Evolutionary conservation across 2,113 vertebrate species (phyloP).

Genomic region (Plestiodon gilberti): DNA sequence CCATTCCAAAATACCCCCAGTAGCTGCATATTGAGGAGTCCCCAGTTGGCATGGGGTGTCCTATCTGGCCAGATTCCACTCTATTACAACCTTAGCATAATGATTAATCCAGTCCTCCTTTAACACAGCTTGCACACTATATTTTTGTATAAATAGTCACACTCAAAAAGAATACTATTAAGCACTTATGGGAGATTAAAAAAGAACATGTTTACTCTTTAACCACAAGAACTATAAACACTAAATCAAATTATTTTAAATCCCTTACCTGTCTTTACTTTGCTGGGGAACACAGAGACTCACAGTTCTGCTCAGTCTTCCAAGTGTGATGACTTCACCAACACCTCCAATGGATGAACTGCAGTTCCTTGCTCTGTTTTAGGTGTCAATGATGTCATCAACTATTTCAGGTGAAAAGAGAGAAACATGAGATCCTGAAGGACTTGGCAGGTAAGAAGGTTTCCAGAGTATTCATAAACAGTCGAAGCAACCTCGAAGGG

Average conservation of each 20-base stretch:
- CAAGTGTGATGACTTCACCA: constrained; percentile 27
- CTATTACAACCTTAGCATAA: neutral
- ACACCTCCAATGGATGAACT: neutral
- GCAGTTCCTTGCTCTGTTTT: constrained; percentile 30
- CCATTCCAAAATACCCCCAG: neutral
- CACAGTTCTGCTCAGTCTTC: neutral
- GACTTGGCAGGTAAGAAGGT: constrained; percentile 30
- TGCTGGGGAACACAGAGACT: neutral
- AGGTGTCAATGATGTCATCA: constrained; percentile 54
- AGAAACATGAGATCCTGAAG: neutral
- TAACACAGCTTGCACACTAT: neutral
- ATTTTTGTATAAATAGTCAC: neutral
- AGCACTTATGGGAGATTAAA: constrained; percentile 17
- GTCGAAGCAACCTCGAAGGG: constrained; percentile 19
- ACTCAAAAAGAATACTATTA: constrained; percentile 1
- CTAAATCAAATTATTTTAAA: constrained; percentile 14
- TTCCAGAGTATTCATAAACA: constrained; percentile 45
- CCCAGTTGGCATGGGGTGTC: neutral
- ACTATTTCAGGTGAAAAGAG: constrained; percentile 39
- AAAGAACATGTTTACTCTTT: constrained; percentile 28
- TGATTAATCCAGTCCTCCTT: neutral
- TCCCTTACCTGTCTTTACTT: constrained; percentile 11
- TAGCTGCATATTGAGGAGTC: neutral
- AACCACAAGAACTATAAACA: neutral
- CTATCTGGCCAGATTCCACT: neutral